Conservation (phyloP, 2,888 invertebrate genomes). For the Drosophila formosana region DNA sequence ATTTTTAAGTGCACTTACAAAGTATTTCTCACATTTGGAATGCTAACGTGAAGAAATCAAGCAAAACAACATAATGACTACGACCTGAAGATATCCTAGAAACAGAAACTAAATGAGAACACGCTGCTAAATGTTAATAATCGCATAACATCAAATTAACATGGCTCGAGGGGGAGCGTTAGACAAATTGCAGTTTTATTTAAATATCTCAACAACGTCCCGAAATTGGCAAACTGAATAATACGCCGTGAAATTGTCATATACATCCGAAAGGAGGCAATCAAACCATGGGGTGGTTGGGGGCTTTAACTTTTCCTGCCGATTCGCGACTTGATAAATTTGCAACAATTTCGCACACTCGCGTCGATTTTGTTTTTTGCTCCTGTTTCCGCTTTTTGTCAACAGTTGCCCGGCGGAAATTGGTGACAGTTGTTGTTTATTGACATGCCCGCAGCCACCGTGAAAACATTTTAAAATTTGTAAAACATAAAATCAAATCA, state of each 20-base stretch:
- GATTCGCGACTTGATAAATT: constrained; percentile 82
- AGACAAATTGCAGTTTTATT: constrained; percentile 83
- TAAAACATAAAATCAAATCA: constrained; percentile 78
- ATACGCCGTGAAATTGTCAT: constrained; percentile 83
- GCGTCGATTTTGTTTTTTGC: constrained; percentile 51
- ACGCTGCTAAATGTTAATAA: constrained; percentile 60
- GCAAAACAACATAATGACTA: background rate
- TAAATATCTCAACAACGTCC: constrained; percentile 68
- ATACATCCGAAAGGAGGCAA: background rate
- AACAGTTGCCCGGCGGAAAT: constrained; percentile 59
- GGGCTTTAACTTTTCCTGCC: background rate
- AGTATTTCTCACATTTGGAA: constrained; percentile 65
- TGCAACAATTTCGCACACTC: constrained; percentile 82
- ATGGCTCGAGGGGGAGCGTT: constrained; percentile 30
- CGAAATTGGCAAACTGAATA: constrained; percentile 76
- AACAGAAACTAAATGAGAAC: constrained; percentile 52
- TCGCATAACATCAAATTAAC: constrained; percentile 72
- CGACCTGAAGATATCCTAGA: constrained; percentile 16
- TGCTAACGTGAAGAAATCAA: constrained; percentile 50
- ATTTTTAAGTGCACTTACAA: constrained; percentile 69
- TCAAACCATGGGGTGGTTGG: background rate
- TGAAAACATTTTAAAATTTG: constrained; percentile 84
- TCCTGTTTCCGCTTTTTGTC: constrained; percentile 27
- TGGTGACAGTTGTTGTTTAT: constrained; percentile 85
- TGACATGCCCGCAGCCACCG: constrained; percentile 82